Evolutionary conservation across 2,888 invertebrate genomes (phyloP).

Genomic region (Aproaerema taeniolella): DNA sequence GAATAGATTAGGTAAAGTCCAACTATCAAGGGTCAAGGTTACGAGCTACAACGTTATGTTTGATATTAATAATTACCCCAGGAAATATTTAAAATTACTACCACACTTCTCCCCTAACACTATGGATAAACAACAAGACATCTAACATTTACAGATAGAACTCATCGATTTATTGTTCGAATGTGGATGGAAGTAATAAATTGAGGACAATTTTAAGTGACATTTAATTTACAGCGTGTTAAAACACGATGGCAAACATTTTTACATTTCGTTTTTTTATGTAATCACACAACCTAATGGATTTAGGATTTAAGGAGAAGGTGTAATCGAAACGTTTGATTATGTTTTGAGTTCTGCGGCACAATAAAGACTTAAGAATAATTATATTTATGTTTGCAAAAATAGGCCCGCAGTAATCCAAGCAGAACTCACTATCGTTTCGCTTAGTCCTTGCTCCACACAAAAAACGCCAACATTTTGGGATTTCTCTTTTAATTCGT

Average conservation of each 20-base stretch:
- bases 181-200: conserved; percentile 70
- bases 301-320: conserved; percentile 41
- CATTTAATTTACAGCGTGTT: conserved; percentile 48
- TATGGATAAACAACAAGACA: conserved; percentile 16
- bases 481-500: conserved; percentile 34
- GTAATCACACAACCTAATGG: conserved; percentile 58
- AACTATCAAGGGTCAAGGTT: too few species aligned
- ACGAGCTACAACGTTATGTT: conserved; percentile 51
- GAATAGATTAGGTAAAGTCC: too few species aligned
- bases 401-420: too few species aligned
- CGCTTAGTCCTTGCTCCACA: conserved; percentile 39
- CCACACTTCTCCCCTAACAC: conserved; percentile 28
- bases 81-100: conserved; percentile 37
- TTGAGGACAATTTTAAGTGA: conserved; percentile 56
- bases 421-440: conserved; percentile 6
- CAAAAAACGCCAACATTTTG: conserved; percentile 30
- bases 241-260: conserved; percentile 46
- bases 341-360: too few species aligned
- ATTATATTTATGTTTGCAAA: too few species aligned
- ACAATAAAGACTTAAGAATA: too few species aligned
- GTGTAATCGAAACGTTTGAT: conserved; percentile 33
- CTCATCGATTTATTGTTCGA: conserved; percentile 62
- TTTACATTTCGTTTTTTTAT: conserved; percentile 41
- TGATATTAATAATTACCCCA: conserved; percentile 40
- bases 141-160: conserved; percentile 39